These are phyloP conservation scores for Pachypanchax playfairii DNA, from an alignment of 2,113 vertebrate species.

Conservation along the genomic window DNA sequence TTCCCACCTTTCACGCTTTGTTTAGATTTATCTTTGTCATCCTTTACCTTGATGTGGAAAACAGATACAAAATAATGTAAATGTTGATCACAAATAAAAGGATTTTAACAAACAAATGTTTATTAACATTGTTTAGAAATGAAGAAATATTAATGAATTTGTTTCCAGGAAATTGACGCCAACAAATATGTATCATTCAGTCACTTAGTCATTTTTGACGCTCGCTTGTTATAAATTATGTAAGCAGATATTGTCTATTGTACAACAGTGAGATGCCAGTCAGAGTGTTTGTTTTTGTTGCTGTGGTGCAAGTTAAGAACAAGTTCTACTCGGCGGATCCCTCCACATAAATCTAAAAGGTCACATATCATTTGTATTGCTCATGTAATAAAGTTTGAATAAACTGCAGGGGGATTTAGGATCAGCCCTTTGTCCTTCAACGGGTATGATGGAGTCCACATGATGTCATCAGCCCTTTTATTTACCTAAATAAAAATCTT, in stretches of 20 bases:
- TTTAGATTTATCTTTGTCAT: conserved; percentile 77
- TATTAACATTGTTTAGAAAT: too few species aligned
- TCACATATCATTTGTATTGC: conserved; percentile 18
- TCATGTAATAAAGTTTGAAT: too few species aligned
- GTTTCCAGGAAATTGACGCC: too few species aligned
- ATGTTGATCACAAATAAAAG: too few species aligned
- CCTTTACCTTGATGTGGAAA: conserved; percentile 68
- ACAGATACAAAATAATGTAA: neutral
- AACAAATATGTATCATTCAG: too few species aligned
- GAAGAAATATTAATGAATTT: too few species aligned
- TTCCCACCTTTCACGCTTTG: conserved; percentile 73
- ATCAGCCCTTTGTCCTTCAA: neutral
- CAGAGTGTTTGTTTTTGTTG: conserved; percentile 26
- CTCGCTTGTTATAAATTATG: too few species aligned
- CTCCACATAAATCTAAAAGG: conserved; percentile 22
- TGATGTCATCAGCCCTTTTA: too few species aligned
- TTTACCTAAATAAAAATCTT: too few species aligned
- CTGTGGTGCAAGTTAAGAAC: conserved; percentile 11
- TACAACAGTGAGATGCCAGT: conserved; percentile 1
- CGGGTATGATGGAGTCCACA: neutral
- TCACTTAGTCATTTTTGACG: too few species aligned
- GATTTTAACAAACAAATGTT: too few species aligned
- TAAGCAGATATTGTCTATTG: conserved; percentile 7
- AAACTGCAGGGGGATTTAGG: neutral
- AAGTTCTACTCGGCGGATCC: conserved; percentile 11